Conservation (phyloP, 2,113 vertebrate genomes). For the Saccopteryx leptura region DNA sequence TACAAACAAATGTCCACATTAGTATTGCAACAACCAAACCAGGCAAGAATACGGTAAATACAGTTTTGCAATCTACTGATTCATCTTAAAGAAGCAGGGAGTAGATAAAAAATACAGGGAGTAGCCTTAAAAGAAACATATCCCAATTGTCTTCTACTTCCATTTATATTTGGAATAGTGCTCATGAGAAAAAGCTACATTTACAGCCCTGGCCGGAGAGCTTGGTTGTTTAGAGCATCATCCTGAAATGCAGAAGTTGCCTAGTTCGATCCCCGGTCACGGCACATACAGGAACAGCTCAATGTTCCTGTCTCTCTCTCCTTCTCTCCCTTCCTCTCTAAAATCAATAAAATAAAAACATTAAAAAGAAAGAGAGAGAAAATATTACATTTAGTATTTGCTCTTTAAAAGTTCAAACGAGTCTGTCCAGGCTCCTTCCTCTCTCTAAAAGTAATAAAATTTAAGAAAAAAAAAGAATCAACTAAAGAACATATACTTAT, state of each 20-base stretch:
- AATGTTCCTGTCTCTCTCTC: no score
- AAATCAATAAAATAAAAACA: no score
- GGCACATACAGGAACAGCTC: no score
- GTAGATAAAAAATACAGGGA: background rate
- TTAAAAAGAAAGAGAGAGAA: background rate
- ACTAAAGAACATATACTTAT: background rate
- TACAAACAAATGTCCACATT: background rate
- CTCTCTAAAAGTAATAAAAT: no score
- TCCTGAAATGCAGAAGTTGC: no score
- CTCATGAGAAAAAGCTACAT: constrained; percentile 3
- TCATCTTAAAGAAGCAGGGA: background rate
- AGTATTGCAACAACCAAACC: background rate
- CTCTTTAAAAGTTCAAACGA: constrained; percentile 30
- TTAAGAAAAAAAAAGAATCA: no score
- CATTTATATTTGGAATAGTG: constrained; percentile 10
- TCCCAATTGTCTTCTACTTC: background rate
- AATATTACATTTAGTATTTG: constrained; percentile 9
- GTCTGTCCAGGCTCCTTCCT: no score
- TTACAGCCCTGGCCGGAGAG: background rate
- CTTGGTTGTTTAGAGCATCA: no score
- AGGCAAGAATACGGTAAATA: background rate
- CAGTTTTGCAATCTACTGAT: background rate
- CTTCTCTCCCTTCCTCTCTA: no score
- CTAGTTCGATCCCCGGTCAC: no score
- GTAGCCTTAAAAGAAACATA: background rate